Evolutionary conservation across 2,888 invertebrate species (phyloP).

Genomic region (Physocephala rufipes): DNA sequence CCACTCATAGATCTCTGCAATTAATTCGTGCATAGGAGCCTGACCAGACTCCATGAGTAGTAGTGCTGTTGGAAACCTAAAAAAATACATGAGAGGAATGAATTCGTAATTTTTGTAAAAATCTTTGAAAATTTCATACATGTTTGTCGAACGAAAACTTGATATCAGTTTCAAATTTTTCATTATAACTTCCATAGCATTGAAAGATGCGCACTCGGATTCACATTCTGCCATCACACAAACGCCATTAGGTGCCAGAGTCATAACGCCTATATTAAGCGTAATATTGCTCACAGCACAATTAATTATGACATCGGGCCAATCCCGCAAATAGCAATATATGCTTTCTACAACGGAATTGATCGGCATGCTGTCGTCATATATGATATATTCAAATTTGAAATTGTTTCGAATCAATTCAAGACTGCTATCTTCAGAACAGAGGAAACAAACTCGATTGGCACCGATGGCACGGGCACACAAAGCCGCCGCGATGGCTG

Average conservation of each 20-base stretch:
- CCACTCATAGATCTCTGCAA: conserved; percentile 49
- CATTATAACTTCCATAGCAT: conserved; percentile 57
- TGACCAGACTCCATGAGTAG: conserved; percentile 53
- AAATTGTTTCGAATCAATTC: conserved; percentile 47
- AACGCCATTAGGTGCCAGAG: conserved; percentile 53
- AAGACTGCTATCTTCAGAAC: conserved; percentile 45
- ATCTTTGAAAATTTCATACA: conserved; percentile 48
- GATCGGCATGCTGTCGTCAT: conserved; percentile 41
- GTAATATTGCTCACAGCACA: conserved; percentile 55
- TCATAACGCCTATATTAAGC: conserved; percentile 56
- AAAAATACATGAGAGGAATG: not conserved
- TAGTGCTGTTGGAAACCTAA: conserved; percentile 57
- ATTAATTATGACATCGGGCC: conserved; percentile 58
- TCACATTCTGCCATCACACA: conserved; percentile 57
- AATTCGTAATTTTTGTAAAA: not conserved
- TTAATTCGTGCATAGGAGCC: conserved; percentile 51
- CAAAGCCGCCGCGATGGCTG: conserved; percentile 54
- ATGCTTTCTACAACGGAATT: conserved; percentile 50
- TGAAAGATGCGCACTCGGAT: conserved; percentile 57
- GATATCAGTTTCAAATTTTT: conserved; percentile 57
- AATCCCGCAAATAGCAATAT: conserved; percentile 45
- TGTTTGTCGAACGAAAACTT: conserved; percentile 59
- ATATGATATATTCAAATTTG: conserved; percentile 49
- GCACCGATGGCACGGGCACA: conserved; percentile 57
- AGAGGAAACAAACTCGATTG: conserved; percentile 51